Percentiles rank a stretch among this genome's conserved stretches.
Conservation (phyloP, 2,888 invertebrate genomes). For the Imbricaverruca yamaguchii region DNA sequence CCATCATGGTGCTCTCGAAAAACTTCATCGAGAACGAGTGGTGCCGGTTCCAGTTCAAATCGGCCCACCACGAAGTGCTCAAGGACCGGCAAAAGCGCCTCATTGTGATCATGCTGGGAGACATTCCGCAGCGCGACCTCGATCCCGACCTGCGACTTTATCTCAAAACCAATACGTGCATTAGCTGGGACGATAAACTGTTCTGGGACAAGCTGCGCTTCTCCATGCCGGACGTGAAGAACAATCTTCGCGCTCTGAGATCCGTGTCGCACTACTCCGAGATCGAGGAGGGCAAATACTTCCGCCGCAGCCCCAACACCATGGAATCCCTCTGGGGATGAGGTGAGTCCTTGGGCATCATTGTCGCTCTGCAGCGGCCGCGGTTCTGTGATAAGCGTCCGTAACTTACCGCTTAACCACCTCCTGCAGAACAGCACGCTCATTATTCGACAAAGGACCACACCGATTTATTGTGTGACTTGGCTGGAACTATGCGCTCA, state of each 20-base stretch:
- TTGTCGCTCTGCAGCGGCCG: too few species aligned
- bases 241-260: constrained; percentile 6
- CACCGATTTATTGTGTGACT: neutral
- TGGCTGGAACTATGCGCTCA: neutral
- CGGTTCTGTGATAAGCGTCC: neutral
- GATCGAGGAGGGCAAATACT: constrained; percentile 6
- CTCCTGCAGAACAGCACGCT: neutral
- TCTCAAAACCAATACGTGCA: constrained; percentile 66
- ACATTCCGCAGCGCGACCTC: constrained; percentile 65
- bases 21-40: constrained; percentile 82
- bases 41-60: constrained; percentile 81
- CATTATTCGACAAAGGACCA: neutral
- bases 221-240: constrained; percentile 65
- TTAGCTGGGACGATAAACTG: constrained; percentile 79
- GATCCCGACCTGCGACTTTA: constrained; percentile 79
- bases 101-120: constrained; percentile 73
- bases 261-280: constrained; percentile 19
- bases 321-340: constrained; percentile 17
- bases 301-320: constrained; percentile 6
- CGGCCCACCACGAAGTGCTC: constrained; percentile 75
- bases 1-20: constrained; percentile 78
- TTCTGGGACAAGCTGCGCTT: constrained; percentile 91
- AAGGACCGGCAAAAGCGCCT: constrained; percentile 63
- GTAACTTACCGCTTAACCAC: neutral
- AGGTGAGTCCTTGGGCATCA: neutral